phyloP scores from a whole-genome alignment of 2,113 vertebrate genomes.

The Hypanus sabinus region DNA sequence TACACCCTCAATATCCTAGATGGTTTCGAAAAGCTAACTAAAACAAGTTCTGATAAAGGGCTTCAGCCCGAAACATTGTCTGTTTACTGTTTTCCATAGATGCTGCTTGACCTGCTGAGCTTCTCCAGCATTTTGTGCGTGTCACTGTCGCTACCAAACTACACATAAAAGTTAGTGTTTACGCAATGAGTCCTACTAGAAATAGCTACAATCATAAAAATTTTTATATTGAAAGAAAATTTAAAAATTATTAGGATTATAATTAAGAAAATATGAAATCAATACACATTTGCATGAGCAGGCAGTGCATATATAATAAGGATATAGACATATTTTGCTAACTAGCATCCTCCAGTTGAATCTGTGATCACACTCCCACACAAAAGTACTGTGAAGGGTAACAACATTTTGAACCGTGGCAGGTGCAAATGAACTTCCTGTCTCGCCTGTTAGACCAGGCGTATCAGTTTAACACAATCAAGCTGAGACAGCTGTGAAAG shows the following conservation, averaged over 20 bases:
- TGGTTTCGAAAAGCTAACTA: not conserved
- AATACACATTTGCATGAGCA: not conserved
- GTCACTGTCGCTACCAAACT: not conserved
- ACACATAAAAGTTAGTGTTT: not conserved
- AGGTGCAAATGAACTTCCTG: constrained; percentile 35
- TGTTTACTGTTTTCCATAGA: too few species aligned
- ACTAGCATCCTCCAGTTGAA: not conserved
- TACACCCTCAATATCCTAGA: not conserved
- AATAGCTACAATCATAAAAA: not conserved
- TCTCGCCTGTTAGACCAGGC: constrained; percentile 21
- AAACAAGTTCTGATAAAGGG: not conserved
- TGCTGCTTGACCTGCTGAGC: too few species aligned
- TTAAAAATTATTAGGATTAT: not conserved
- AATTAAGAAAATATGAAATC: not conserved
- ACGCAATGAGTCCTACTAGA: not conserved
- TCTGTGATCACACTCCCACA: not conserved
- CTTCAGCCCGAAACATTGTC: too few species aligned
- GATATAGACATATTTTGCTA: not conserved
- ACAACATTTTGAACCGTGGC: not conserved
- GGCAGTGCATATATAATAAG: not conserved
- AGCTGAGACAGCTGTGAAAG: constrained; percentile 23
- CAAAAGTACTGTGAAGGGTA: not conserved
- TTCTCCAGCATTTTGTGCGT: too few species aligned
- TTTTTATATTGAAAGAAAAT: not conserved
- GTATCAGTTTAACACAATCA: constrained; percentile 31